A percentile compares a stretch with the other conserved stretches of the same genome.
These are phyloP conservation scores for Pegea sp. DNA, from an alignment of 23 tunicate genomes.

Conservation along the genomic window DNA sequence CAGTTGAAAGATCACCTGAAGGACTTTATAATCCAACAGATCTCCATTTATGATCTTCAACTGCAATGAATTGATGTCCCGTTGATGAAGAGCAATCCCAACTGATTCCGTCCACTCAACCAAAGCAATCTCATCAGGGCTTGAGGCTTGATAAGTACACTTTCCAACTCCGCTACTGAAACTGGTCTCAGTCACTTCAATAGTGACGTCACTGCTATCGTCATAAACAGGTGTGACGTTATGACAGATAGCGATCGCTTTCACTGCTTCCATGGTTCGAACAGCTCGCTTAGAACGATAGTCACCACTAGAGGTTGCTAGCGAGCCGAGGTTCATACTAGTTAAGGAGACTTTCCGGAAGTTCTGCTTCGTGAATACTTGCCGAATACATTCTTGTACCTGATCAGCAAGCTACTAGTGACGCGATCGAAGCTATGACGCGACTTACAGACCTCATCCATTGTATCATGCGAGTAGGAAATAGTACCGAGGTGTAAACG, in stretches of 20 bases:
- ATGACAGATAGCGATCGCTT: conserved; percentile 85
- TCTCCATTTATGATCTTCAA: conserved; percentile 15
- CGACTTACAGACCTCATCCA: conserved; percentile 30
- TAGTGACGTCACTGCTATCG: conserved; percentile 2
- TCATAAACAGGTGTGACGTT: conserved; percentile 91
- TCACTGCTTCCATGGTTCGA: conserved; percentile 29
- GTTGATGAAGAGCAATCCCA: conserved; percentile 24
- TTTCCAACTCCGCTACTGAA: not conserved
- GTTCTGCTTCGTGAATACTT: not conserved
- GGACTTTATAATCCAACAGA: conserved; percentile 13
- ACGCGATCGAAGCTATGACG: too few relatives aligned
- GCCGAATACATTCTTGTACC: not conserved
- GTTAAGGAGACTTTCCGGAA: not conserved
- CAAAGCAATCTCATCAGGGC: conserved; percentile 91
- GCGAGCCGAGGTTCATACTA: too few relatives aligned
- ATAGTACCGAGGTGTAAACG: conserved; percentile 81
- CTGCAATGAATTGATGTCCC: conserved; percentile 35
- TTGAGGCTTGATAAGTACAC: conserved; percentile 61
- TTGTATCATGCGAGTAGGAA: conserved; percentile 40
- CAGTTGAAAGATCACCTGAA: conserved; percentile 17
- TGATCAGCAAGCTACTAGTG: too few relatives aligned
- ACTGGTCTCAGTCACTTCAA: conserved; percentile 3
- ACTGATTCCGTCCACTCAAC: conserved; percentile 85
- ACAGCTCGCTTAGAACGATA: not conserved
- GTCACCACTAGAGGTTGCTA: too few relatives aligned